Evolutionary conservation across 2,888 invertebrate species (phyloP).

Genomic region (Eupithecia abbreviata): DNA sequence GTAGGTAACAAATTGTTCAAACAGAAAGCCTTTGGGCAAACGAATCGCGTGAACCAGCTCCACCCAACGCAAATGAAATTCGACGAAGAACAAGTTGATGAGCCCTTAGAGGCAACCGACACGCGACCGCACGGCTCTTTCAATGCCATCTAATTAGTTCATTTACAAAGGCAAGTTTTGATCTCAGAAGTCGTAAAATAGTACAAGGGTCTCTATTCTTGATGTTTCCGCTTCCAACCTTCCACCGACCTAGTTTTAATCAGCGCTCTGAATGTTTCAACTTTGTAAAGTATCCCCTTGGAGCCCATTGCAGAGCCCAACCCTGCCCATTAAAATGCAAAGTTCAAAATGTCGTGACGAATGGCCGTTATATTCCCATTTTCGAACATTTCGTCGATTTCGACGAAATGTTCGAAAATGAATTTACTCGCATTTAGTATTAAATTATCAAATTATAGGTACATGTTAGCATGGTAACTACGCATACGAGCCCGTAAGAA

Average conservation of each 20-base stretch:
- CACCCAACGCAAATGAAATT: constrained; percentile 1
- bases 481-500: neutral
- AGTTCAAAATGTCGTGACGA: constrained; percentile 7
- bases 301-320: neutral
- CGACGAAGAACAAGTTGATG: constrained; percentile 1
- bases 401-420: no score
- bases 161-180: neutral
- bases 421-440: constrained; percentile 17
- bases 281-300: constrained; percentile 11
- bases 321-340: constrained; percentile 18
- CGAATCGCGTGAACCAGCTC: neutral
- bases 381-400: constrained; percentile 13
- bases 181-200: neutral
- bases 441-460: constrained; percentile 14
- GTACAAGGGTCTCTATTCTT: neutral
- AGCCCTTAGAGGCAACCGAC: neutral
- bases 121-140: neutral
- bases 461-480: constrained; percentile 17
- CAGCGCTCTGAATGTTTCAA: neutral
- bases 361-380: constrained; percentile 4
- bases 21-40: constrained; percentile 6
- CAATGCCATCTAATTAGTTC: neutral
- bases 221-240: constrained; percentile 1
- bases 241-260: constrained; percentile 2
- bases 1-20: neutral